Percentiles rank a stretch among this genome's conserved stretches.
Evolutionary conservation across 2,888 invertebrate species (phyloP).

Genomic region (Monopis laevigella): DNA sequence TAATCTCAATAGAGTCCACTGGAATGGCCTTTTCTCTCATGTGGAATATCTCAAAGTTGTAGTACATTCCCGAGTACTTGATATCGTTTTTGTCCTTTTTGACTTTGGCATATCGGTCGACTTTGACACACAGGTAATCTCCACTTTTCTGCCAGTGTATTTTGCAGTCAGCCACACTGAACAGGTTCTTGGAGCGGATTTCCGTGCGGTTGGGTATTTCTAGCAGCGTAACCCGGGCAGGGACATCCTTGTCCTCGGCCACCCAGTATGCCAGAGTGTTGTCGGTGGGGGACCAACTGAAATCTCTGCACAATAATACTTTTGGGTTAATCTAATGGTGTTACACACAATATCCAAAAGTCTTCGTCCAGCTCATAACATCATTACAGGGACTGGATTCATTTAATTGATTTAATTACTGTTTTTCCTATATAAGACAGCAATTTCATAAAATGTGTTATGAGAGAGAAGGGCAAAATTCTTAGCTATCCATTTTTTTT

Average conservation of each 20-base stretch:
- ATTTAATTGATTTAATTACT: no score
- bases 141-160: slow-evolving; percentile 99
- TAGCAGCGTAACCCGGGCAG: slow-evolving; percentile 92
- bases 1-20: slow-evolving; percentile 96
- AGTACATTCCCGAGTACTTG: slow-evolving; percentile 96
- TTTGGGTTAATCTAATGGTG: no score
- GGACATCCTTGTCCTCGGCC: slow-evolving; percentile 95
- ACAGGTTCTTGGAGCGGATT: slow-evolving; percentile 92
- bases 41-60: slow-evolving; percentile 99
- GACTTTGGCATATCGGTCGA: slow-evolving; percentile 82
- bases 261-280: slow-evolving; percentile 98
- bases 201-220: slow-evolving; percentile 92
- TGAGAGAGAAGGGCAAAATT: no score
- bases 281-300: slow-evolving; percentile 98
- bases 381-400: no score
- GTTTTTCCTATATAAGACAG: no score
- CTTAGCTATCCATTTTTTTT: no score
- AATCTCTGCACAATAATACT: slow-evolving; percentile 71
- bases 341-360: no score
- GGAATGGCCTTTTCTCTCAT: slow-evolving; percentile 98
- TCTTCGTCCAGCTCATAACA: no score
- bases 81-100: slow-evolving; percentile 93
- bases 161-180: slow-evolving; percentile 97
- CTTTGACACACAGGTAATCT: slow-evolving; percentile 96
- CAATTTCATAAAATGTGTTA: no score